Conservation (phyloP, 2,797 vertebrate genomes). For the Aselliscus stoliczkanus region DNA sequence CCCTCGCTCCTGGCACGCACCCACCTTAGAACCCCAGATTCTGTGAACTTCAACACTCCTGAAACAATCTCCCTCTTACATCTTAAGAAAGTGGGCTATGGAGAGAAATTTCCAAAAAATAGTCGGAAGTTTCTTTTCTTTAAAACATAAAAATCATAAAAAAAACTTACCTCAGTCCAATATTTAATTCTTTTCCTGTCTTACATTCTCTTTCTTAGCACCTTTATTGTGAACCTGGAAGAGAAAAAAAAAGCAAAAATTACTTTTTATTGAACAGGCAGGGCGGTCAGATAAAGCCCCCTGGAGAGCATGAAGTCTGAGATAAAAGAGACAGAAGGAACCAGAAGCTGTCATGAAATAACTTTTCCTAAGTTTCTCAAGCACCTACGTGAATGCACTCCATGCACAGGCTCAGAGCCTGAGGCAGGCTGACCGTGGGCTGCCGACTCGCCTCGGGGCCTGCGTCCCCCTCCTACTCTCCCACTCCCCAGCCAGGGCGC, state of each 20-base stretch:
- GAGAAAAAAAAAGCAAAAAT: not conserved
- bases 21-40: not conserved
- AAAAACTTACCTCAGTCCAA: constrained; percentile 69
- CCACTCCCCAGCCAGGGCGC: not conserved
- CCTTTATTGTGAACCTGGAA: constrained; percentile 62
- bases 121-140: not conserved
- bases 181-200: constrained; percentile 51
- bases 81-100: not conserved
- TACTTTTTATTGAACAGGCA: constrained; percentile 9
- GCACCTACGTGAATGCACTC: not conserved
- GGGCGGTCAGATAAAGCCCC: not conserved
- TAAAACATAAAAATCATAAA: not conserved
- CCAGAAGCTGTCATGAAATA: not conserved
- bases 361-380: not conserved
- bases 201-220: constrained; percentile 73
- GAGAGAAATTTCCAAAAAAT: not conserved
- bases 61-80: not conserved
- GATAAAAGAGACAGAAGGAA: not conserved
- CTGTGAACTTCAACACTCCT: not conserved
- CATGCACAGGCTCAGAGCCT: not conserved
- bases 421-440: not conserved
- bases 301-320: not conserved
- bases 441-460: not conserved
- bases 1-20: not conserved
- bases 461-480: not conserved